Evolutionary conservation across 2,888 invertebrate species (phyloP), one percentile per base, ranked within the genome.

Genomic region (Tricholauxania praeusta): DNA sequence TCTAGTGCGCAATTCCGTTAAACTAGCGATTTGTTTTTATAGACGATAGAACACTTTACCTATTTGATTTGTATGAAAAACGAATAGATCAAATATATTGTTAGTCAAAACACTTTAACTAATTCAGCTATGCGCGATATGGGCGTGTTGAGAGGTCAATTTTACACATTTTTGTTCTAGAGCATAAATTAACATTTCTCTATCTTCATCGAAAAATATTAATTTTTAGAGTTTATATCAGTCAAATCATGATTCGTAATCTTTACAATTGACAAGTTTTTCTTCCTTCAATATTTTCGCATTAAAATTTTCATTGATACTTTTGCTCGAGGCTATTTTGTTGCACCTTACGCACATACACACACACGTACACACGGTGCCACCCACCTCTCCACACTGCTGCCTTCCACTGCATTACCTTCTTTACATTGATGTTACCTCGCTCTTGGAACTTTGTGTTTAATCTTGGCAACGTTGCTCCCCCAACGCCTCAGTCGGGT

Each of bases 231-330:
- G 22, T 22, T 22, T 22, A 22, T 22, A 3, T 2, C 6, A 39
- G 8, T 39, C 39, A 10, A 6, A 39, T 39, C 39, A 39, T 39
- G 7, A 39, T 6, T 6, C 57, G 57, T 10, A n/a, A 4, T 39
- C 6, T 32, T 8, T 2, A 1, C 19, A 14, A 12, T 15, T n/a
- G 14, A 15, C 32, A 14, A 52, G 15, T 19, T 57, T 69, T 60
- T 48, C 52, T 51, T 32, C 70, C 63, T 52, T 22, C 17, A 51
- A 71, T 78, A 80, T 79, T 82, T 81, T 79, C 79, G 65, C 69
- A 69, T 69, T 68, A 53, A 62, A 63, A 48, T 70, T 70, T 70
- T 51, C 70, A 70, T 70, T 63, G 70, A 62, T 63, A 70, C 70
- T 19, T 19, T 19, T 15, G 78, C 77, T 76, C 73, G 79, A 74